Evolutionary conservation across 2,888 invertebrate genomes (phyloP).

Genomic region (Epistrophella euchroma): DNA sequence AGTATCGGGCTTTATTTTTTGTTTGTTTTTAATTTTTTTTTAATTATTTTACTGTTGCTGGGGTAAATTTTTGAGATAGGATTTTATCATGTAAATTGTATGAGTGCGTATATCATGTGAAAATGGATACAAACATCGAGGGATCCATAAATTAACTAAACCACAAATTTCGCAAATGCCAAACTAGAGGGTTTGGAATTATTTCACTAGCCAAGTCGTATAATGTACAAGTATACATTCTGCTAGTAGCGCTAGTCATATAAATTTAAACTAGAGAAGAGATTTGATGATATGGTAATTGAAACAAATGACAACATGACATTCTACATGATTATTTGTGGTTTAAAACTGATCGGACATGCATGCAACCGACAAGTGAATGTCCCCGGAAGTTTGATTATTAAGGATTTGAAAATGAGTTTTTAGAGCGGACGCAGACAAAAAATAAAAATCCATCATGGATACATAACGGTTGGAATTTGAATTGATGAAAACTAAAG

Average conservation of each 20-base stretch:
- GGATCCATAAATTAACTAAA: slow-evolving; percentile 47
- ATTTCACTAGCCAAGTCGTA: slow-evolving; percentile 8
- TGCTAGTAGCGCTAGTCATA: too few species aligned
- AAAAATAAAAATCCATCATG: not conserved
- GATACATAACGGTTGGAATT: not conserved
- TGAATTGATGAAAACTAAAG: not conserved
- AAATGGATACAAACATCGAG: slow-evolving; percentile 11
- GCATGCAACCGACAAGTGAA: slow-evolving; percentile 19
- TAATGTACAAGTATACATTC: too few species aligned
- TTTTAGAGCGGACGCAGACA: not conserved
- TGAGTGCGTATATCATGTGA: too few species aligned
- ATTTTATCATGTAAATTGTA: slow-evolving; percentile 50
- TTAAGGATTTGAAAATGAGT: slow-evolving; percentile 9
- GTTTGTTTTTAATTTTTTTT: not conserved
- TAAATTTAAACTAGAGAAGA: slow-evolving; percentile 15
- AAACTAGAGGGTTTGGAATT: slow-evolving; percentile 29
- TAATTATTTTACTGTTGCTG: not conserved
- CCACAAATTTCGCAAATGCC: not conserved
- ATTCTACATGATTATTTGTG: slow-evolving; percentile 64
- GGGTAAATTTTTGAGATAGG: slow-evolving; percentile 14
- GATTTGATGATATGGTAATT: slow-evolving; percentile 73
- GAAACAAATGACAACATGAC: slow-evolving; percentile 73
- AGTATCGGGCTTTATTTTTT: not conserved
- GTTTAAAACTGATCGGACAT: slow-evolving; percentile 32
- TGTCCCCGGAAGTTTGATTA: not conserved